These are phyloP conservation scores for Drosophila monieri DNA, from an alignment of 2,888 invertebrate species.

Conservation along the genomic window DNA sequence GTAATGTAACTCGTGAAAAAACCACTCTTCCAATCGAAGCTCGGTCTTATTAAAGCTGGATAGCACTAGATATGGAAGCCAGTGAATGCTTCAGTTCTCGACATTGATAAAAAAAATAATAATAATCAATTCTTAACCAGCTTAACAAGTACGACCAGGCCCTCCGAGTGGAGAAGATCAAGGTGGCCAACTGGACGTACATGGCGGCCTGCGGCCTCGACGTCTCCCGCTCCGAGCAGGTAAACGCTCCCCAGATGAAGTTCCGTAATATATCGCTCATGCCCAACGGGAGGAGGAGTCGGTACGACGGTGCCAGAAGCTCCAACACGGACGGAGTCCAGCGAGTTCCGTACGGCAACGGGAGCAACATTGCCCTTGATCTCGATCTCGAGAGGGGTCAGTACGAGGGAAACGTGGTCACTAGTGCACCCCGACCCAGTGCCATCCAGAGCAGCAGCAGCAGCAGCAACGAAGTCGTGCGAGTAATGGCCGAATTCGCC, in stretches of 20 bases:
- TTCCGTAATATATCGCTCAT: slow-evolving; percentile 79
- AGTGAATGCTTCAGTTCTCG: not conserved
- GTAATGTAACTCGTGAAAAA: not conserved
- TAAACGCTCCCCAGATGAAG: slow-evolving; percentile 80
- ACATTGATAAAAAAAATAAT: not conserved
- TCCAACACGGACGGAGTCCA: slow-evolving; percentile 55
- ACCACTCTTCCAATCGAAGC: too few relatives aligned
- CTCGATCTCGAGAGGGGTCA: slow-evolving; percentile 68
- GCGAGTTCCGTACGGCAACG: slow-evolving; percentile 64
- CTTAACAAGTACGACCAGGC: slow-evolving; percentile 86
- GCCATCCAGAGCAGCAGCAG: slow-evolving; percentile 13
- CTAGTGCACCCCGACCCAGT: slow-evolving; percentile 40
- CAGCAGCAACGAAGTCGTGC: slow-evolving; percentile 84
- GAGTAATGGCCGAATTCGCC: slow-evolving; percentile 89
- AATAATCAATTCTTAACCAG: slow-evolving; percentile 78
- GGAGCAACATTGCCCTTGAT: slow-evolving; percentile 60
- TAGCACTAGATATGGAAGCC: too few relatives aligned
- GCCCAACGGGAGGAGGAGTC: slow-evolving; percentile 81
- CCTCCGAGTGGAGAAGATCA: slow-evolving; percentile 95
- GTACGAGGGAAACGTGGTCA: slow-evolving; percentile 70
- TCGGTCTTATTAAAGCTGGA: too few relatives aligned
- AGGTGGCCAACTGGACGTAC: slow-evolving; percentile 97
- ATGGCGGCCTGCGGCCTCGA: slow-evolving; percentile 98
- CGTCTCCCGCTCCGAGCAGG: slow-evolving; percentile 87
- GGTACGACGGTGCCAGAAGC: slow-evolving; percentile 61